Base-by-base conservation (phyloP, 2,888 invertebrate genomes). In the Lamellibrachia columna region DNA sequence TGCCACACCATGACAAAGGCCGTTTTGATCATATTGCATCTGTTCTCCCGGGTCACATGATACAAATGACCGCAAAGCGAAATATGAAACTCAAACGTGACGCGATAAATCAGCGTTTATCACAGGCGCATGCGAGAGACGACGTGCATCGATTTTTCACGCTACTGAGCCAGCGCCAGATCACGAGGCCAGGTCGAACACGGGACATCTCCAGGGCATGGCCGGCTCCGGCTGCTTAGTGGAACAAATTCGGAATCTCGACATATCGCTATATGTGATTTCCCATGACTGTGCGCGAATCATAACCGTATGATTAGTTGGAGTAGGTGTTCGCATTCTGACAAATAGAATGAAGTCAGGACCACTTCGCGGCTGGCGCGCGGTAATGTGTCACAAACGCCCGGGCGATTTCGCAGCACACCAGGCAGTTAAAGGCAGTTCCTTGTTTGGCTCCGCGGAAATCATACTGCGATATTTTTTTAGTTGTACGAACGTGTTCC, bases 211-310 rank as follows among this genome's bases (percentile, higher is more conserved):
- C 75, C 22, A 22, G 75, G 75, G 75, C 75, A 22, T 22, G 75
- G 22, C 15, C 75, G n/a, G 75, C 75, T 22, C 11, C 75, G 75
- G 22, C 75, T 22, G 75, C 75, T 75, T 75, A 75, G 75, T 75
- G 75, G 75, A 22, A 75, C 75, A 22, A 75, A 75, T 75, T 75
- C 75, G 15, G 75, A 75, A 15, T 75, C 22, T 75, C 22, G 15
- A 15, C 75, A 75, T 75, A 75, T 75, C 75, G 75, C 75, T 75
- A 75, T 75, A 75, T 75, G 75, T 75, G 75, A 75, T 75, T 75
- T 75, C 75, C 75, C 75, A 75, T 22, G 75, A 75, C 75, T 75
- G 75, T 75, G 75, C 4, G 15, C 75, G 75, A 75, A 75, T 75
- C 22, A 75, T 75, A 75, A 75, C 75, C 75, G 75, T 75, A 22